Evolutionary conservation across 2,888 invertebrate species (phyloP), one percentile per base, ranked within the genome.

Genomic region (Perizoma affinitatum): DNA sequence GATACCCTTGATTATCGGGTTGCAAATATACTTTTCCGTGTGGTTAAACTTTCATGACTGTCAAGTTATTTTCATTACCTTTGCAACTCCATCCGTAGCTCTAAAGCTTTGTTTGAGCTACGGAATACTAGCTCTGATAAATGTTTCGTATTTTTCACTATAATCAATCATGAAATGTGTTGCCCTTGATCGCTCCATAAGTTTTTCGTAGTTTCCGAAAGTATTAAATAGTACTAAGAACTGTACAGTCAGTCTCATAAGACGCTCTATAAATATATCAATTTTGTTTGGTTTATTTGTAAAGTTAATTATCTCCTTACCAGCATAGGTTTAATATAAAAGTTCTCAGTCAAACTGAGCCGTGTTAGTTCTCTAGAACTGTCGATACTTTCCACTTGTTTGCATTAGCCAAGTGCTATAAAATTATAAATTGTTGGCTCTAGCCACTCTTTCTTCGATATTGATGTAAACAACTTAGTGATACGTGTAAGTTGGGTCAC

Each of bases 241-340:
- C 3, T 22, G 22, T 22, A 22, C 5, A 38, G 45, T 57, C 36
- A 36, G 50, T 7, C 22, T 7, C 35, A 42, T 46, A 22, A 34
- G n/a, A 52, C n/a, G 49, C 48, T 41, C 49, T 10, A 50, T 58
- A 56, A 58, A 57, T 41, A 33, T 41, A 57, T 61, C 44, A 66
- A 66, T 47, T 55, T 41, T 22, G 51, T 40, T 10, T 50, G 47
- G 48, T 58, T 53, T 64, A 65, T 67, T 35, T 40, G 48, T 40
- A 44, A 60, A 61, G 52, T 53, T 41, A 52, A 63, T 52, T 60
- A 58, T 46, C 50, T 53, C 48, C 63, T 60, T 65, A 62, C 63
- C 58, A 49, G 55, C 41, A 40, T 44, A 44, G 55, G 66, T 71
- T 73, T 74, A 72, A 73, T 72, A 75, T 68, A 73, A 75, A 79